phyloP scores from a whole-genome alignment of 2,888 invertebrate genomes.

The Acheta domesticus region DNA sequence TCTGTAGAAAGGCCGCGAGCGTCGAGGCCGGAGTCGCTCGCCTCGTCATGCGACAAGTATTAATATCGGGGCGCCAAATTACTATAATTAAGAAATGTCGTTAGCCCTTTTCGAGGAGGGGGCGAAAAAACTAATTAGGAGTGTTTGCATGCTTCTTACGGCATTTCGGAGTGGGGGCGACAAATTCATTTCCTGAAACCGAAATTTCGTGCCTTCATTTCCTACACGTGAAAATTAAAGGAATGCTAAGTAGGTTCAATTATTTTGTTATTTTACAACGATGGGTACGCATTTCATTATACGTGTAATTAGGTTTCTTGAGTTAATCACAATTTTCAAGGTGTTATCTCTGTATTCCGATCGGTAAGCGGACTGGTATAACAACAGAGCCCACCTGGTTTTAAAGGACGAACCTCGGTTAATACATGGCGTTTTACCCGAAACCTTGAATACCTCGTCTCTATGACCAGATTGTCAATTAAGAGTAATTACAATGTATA shows the following conservation, averaged over 20 bases:
- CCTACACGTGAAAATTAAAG: slow-evolving; percentile 2
- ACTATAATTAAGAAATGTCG: slow-evolving; percentile 18
- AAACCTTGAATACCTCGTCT: neutral
- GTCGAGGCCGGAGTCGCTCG: neutral
- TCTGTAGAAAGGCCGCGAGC: neutral
- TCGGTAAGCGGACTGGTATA: neutral
- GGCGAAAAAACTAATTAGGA: neutral
- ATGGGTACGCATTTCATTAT: slow-evolving; percentile 2
- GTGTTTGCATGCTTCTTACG: neutral
- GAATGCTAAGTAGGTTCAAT: slow-evolving; percentile 9
- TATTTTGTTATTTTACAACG: slow-evolving; percentile 6
- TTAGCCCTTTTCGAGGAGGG: neutral
- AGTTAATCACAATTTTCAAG: slow-evolving; percentile 5
- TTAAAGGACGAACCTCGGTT: neutral
- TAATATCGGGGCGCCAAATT: neutral
- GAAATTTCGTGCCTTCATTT: neutral
- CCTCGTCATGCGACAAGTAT: slow-evolving; percentile 12
- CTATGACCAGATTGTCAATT: neutral
- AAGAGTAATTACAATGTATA: neutral
- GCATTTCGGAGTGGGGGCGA: neutral
- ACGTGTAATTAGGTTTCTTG: neutral
- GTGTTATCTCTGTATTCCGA: neutral
- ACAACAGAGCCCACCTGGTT: slow-evolving; percentile 4
- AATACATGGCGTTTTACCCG: neutral
- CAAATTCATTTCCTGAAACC: slow-evolving; percentile 7